Base-by-base conservation (phyloP, 2,797 vertebrate species). In the Crax fasciolata region DNA sequence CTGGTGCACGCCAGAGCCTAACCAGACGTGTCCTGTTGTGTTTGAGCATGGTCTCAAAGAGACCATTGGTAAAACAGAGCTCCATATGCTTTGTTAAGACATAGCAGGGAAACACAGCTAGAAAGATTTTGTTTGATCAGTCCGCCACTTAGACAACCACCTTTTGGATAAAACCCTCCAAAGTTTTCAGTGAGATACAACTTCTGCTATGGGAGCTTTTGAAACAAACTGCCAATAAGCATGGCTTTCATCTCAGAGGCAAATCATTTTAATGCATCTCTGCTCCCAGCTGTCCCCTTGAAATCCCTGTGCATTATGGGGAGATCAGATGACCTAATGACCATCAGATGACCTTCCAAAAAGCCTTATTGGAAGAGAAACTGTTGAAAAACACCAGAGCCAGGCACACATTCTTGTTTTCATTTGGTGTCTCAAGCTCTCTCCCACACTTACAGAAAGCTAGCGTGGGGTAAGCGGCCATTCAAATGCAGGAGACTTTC, bases 221-320 rank as follows among this genome's bases (percentile, higher is more conserved):
- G 89, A 93, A 94, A 91, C n/a, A 94, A 81, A 80, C 39, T 2
- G 1, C 72, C 94, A 92, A 93, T 85, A 93, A 88, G 84, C 73
- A 84, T 39, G 51, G 44, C 63, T 96, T 94, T 91, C 43, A 65
- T 94, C 76, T 88, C 80, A 63, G 66, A 90, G 61, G 20, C 9
- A 75, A 87, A 27, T 32, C 2, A 0, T 44, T 89, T 88, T 72
- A 95, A 95, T 76, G 63, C 67, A 84, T 49, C 54, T 59, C 75
- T 87, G 62, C 75, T 84, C 90, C 90, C 90, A 94, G 88, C 90
- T 96, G 70, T 90, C 92, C 67, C 68, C 84, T 89, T 94, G 76
- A 91, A 97, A 95, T 84, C 84, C 73, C 71, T 61, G 41, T 63
- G 76, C 59, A 10, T 90, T 67, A 2, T 52, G 51, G 48, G 55